phyloP scores from a whole-genome alignment of 2,797 vertebrate species.

The Syngnathus rostellatus region DNA sequence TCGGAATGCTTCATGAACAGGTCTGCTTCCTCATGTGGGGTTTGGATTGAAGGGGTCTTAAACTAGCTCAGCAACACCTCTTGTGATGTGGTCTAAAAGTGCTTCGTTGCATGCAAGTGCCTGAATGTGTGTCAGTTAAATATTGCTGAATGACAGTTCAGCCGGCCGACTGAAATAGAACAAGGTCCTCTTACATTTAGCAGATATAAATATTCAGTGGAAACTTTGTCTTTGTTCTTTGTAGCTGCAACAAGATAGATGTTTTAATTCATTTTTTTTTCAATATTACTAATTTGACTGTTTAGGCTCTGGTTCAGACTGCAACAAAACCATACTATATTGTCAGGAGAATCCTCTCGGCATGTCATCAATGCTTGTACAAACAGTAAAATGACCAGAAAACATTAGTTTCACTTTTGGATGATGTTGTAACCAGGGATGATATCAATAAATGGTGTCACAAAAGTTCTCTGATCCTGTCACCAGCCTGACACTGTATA shows the following conservation, averaged over 20 bases:
- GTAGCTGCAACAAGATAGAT: background rate
- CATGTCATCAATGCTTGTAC: too few species aligned
- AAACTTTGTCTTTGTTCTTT: slow-evolving; percentile 26
- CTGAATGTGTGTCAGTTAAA: slow-evolving; percentile 16
- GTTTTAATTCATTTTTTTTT: background rate
- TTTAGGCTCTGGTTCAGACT: background rate
- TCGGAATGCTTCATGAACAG: slow-evolving; percentile 8
- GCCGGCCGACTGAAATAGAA: slow-evolving; percentile 21
- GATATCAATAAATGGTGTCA: too few species aligned
- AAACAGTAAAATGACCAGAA: too few species aligned
- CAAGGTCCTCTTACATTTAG: slow-evolving; percentile 24
- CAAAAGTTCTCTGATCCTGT: too few species aligned
- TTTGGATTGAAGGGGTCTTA: background rate
- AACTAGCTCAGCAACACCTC: slow-evolving; percentile 5
- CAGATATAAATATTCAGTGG: slow-evolving; percentile 37
- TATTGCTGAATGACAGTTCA: slow-evolving; percentile 22
- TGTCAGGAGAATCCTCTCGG: too few species aligned
- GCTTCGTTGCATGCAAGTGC: background rate
- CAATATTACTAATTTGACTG: background rate
- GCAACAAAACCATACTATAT: background rate
- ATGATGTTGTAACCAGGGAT: too few species aligned
- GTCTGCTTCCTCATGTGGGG: background rate
- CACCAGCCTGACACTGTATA: too few species aligned
- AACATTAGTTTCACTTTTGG: too few species aligned
- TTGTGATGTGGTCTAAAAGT: slow-evolving; percentile 5